These are phyloP conservation scores for Equus quagga DNA, from an alignment of 2,113 vertebrate species.

Conservation along the genomic window DNA sequence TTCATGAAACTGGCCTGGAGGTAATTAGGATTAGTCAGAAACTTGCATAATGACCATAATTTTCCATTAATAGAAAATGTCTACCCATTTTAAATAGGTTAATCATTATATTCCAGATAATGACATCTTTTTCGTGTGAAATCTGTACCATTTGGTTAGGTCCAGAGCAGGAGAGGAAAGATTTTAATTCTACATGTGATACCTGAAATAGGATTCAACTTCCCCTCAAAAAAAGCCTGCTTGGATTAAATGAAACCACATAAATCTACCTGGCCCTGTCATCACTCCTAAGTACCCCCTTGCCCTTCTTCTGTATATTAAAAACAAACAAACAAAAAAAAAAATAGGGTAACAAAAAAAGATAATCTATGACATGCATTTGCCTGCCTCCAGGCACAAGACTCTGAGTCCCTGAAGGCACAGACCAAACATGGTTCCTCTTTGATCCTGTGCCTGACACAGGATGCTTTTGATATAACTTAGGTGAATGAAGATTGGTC, in stretches of 20 bases:
- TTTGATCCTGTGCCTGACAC: neutral
- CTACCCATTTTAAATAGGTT: slow-evolving; percentile 40
- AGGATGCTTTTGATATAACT: neutral
- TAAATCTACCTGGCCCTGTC: neutral
- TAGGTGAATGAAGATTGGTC: slow-evolving; percentile 7
- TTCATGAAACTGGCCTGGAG: slow-evolving; percentile 35
- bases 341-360: neutral
- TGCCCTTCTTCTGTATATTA: neutral
- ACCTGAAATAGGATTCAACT: neutral
- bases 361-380: neutral
- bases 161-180: neutral
- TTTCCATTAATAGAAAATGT: slow-evolving; percentile 54
- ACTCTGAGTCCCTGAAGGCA: slow-evolving; percentile 14
- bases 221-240: neutral
- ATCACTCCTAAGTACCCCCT: neutral
- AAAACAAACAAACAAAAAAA: neutral
- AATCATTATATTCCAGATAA: slow-evolving; percentile 20
- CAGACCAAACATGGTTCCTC: neutral
- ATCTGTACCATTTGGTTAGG: neutral
- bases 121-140: slow-evolving; percentile 35
- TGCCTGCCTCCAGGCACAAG: neutral
- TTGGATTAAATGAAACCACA: neutral
- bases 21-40: slow-evolving; percentile 63
- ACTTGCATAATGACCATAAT: slow-evolving; percentile 13
- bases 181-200: slow-evolving; percentile 17